Base-by-base conservation (phyloP, 2,113 vertebrate species). In the Alexandromys fortis region DNA sequence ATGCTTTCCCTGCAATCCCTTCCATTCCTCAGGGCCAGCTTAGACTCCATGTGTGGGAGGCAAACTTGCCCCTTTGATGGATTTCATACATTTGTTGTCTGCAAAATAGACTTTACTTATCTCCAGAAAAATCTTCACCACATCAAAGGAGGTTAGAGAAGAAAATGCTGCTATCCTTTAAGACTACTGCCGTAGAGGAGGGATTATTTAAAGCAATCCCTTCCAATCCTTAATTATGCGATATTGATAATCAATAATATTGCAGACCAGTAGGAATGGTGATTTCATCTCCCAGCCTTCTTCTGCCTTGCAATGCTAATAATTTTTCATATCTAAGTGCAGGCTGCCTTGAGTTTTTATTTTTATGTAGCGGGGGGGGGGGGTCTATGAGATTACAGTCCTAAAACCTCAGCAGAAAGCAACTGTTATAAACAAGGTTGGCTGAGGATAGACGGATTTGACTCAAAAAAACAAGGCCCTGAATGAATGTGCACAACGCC, bases 91-190 rank as follows among this genome's bases (percentile, higher is more conserved):
- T 86, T 93, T 96, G 90, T 89, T 89, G 92, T 73, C 82, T 96
- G 91, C 76, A 86, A 91, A 78, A 90, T 22, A 89, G 90, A 81
- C 61, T 68, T 81, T 88, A 42, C 79, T 96, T 90, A 96, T 94
- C 65, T 73, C 45, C 65, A 72, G 70, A 93, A 94, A 94, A 96
- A 93, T 77, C 85, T 93, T 89, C 88, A 94, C 58, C 79, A 93
- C 38, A 92, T 96, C 94, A 96, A 93, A 97, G 65, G 26, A 95
- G 91, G 96, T 85, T 79, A 86, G 1, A 79, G 94, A 94, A 72
- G 38, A 96, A 85, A 85, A 88, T 38, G 24, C 30, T 63, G 76
- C 89, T 92, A 81, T 3, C 6, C 58, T 17, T 91, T 93, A 88
- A 68, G 58, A 90, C 52, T 42, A 61, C 24, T 70, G 49, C 68